Base-by-base conservation (phyloP, 2,797 vertebrate genomes). In the Periophthalmus magnuspinnatus region DNA sequence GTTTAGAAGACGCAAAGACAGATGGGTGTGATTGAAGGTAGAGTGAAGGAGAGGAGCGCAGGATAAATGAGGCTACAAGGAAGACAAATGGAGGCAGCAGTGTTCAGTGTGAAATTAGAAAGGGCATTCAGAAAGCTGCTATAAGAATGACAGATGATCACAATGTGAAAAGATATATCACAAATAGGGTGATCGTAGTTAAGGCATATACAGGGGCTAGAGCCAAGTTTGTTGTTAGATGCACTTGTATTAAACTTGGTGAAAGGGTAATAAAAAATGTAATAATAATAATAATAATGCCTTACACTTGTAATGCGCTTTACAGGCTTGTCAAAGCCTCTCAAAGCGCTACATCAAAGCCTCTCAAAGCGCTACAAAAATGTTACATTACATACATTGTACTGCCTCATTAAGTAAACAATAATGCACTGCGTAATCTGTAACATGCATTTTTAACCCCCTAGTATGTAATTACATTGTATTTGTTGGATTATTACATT, bases 101-200 rank as follows among this genome's bases (percentile, higher is more conserved):
- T 82, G 80, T 87, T 87, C 74, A 78, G 78, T 85, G 78, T 88
- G 72, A 36, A 56, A 82, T 52, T 71, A 72, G 75, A 76, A 78
- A 71, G 80, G 75, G 81, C 77, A 80, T 74, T 76, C 72, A 80
- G 67, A 61, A 77, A 77, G 76, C 60, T 74, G 85, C 76, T 71
- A 79, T 77, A 74, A 61, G 55, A 70, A 82, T 87, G 83, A 89
- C 82, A 81, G 84, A 90, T 81, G 84, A 85, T 80, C 71, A 80
- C 77, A 81, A 83, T 70, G 70, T 76, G 68, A 65, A 71, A 67
- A 80, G 70, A 76, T 76, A 68, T 63, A 76, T 82, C 68, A 68
- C 3, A 19, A 69, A 56, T 17, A 32, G 69, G 72, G 73, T 83
- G 84, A 85, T 82, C 69, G 75, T 77, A 64, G 69, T 66, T 62